phyloP scores from a whole-genome alignment of 1,140 invertebrate species.

The Diorhabda elongata region DNA sequence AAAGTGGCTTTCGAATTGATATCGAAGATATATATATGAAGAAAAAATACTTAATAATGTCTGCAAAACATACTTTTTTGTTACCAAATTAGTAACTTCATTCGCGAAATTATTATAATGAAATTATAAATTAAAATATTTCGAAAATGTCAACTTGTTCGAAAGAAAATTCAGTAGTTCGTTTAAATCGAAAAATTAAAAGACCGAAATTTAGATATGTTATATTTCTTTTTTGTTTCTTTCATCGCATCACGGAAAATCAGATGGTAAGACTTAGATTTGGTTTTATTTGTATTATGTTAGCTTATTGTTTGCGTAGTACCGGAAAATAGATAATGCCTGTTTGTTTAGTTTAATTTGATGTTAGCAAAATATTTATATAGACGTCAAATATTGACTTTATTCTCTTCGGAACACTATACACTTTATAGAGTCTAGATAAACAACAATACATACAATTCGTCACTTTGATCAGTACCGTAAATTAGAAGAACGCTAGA shows the following conservation, averaged over 20 bases:
- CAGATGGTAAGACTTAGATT: conserved; percentile 49
- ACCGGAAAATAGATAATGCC: conserved; percentile 7
- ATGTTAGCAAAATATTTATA: not conserved
- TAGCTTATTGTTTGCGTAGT: conserved; percentile 10
- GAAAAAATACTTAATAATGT: too few species aligned
- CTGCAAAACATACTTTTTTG: too few species aligned
- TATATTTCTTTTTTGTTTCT: conserved; percentile 34
- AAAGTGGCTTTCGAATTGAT: too few species aligned
- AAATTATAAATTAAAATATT: not conserved
- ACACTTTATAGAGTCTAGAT: too few species aligned
- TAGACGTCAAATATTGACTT: too few species aligned
- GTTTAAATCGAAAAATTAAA: not conserved
- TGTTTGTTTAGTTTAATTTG: conserved; percentile 4
- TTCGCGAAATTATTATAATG: not conserved
- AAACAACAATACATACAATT: too few species aligned
- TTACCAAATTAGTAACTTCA: not conserved
- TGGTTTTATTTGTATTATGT: conserved; percentile 25
- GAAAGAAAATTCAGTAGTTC: not conserved
- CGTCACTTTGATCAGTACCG: too few species aligned
- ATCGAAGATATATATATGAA: too few species aligned
- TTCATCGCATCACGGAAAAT: conserved; percentile 44
- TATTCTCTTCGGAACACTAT: too few species aligned
- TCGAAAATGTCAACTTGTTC: not conserved
- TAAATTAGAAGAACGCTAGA: too few species aligned
- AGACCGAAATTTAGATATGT: not conserved